phyloP scores from a whole-genome alignment of 2,113 vertebrate genomes.

The Spheniscus mendiculus region DNA sequence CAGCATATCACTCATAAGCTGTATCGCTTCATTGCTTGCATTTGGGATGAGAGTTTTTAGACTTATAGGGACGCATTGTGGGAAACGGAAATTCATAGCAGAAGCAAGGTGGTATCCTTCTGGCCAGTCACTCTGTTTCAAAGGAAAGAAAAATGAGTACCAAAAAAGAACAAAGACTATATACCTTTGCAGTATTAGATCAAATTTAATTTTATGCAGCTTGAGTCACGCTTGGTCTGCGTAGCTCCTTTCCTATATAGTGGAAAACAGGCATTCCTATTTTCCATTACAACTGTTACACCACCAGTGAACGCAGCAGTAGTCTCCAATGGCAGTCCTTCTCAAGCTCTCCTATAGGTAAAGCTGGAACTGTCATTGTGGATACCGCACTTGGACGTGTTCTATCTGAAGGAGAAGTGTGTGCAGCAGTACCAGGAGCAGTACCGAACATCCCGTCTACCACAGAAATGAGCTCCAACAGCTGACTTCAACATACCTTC shows the following conservation, averaged over 20 bases:
- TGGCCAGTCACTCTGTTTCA: slow-evolving; percentile 88
- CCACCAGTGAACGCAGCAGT: not conserved
- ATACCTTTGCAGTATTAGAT: not conserved
- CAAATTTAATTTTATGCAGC: not conserved
- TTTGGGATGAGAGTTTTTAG: slow-evolving; percentile 97
- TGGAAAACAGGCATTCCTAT: not conserved
- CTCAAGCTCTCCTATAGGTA: not conserved
- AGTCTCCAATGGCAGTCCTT: not conserved
- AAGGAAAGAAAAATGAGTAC: not conserved
- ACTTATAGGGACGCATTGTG: slow-evolving; percentile 92
- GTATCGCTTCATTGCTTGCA: slow-evolving; percentile 90
- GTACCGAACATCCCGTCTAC: not conserved
- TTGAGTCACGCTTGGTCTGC: not conserved
- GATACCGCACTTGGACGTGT: not conserved
- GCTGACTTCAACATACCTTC: not conserved
- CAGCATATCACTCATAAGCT: slow-evolving; percentile 90
- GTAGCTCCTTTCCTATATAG: not conserved
- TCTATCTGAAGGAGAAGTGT: not conserved
- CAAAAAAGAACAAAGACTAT: not conserved
- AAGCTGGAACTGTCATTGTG: not conserved
- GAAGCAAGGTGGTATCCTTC: slow-evolving; percentile 93
- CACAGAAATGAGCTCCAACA: not conserved
- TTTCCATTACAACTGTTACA: not conserved
- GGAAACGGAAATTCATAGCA: slow-evolving; percentile 96
- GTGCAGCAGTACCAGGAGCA: not conserved